Base-by-base conservation (phyloP, 1,140 invertebrate genomes). In the Drosophila azteca region DNA sequence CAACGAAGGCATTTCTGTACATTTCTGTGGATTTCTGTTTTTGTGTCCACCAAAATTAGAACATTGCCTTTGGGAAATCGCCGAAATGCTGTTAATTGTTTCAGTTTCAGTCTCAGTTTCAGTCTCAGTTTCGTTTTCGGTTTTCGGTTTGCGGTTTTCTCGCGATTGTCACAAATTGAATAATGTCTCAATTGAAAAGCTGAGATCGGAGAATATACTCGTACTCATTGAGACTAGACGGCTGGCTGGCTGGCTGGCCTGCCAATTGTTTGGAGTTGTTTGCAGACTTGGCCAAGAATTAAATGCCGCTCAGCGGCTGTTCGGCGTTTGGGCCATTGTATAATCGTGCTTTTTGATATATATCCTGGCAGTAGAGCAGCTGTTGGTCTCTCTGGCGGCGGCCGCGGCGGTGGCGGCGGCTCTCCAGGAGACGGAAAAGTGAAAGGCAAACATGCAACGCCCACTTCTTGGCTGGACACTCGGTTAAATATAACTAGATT, bases 161-260 rank as follows among this genome's bases (percentile, higher is more conserved):
- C 79, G 81, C 77, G 63, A 58, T 68, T 87, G 82, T 87, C 82
- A 82, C 79, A 88, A 87, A 87, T 87, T 88, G 82, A 87, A 88
- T 87, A 87, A 87, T 87, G 82, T 79, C 82, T 87, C 75, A 87
- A 87, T 87, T 88, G 83, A 66, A 60, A 44, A 44, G 44, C 35
- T 7, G 11, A 44, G 46, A 29, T 44, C 39, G 52, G 43, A 70
- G 48, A 61, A 78, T 51, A 52, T 43, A 46, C 41, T n/a, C 24
- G 4, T 26, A 46, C 41, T n/a, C 24, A 0, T 26, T 5, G 24
- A 26, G 24, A 26, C 24, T 4, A 26, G 24, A 26, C 24, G 4
- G 4, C 24, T 26, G 24, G 17, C 17, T 20, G 17, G 17, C 44
- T 43, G n/a, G 71, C 58, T 69, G 64, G 31, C 31, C 63, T 80